Conservation (phyloP, 1,140 invertebrate genomes). For the Aphelenchoides avenae region DNA sequence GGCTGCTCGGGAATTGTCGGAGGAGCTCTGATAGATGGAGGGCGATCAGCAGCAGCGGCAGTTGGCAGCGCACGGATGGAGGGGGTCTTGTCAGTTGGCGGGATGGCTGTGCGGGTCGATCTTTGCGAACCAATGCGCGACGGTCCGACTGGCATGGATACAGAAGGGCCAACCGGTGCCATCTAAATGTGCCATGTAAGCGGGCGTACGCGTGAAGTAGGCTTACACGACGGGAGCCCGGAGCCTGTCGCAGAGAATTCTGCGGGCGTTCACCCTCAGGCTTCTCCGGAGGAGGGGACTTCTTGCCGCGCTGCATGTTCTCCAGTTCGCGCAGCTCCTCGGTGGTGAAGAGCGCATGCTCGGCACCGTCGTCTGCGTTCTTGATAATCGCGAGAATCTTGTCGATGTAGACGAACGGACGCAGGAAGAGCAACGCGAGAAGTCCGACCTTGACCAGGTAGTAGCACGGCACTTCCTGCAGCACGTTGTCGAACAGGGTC, state of each 20-base stretch:
- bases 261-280: conserved; percentile 1
- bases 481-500: conserved; percentile 19
- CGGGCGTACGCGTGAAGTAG: background rate
- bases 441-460: conserved; percentile 36
- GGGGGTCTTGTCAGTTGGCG: conserved; percentile 5
- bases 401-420: conserved; percentile 17
- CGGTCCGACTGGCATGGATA: background rate
- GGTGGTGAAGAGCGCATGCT: conserved; percentile 1
- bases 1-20: no score
- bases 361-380: background rate
- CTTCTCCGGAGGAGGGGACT: conserved; percentile 25
- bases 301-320: background rate
- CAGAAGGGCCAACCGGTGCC: background rate
- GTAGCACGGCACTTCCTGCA: conserved; percentile 34
- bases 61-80: no score
- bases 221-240: background rate
- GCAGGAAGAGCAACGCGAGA: conserved; percentile 25
- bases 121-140: background rate
- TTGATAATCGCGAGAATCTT: conserved; percentile 26
- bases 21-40: no score
- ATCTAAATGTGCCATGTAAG: background rate
- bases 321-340: conserved; percentile 1
- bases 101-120: background rate
- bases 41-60: no score
- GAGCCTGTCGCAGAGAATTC: conserved; percentile 4